Conservation (phyloP, 2,113 vertebrate species). For the Cebus imitator region DNA sequence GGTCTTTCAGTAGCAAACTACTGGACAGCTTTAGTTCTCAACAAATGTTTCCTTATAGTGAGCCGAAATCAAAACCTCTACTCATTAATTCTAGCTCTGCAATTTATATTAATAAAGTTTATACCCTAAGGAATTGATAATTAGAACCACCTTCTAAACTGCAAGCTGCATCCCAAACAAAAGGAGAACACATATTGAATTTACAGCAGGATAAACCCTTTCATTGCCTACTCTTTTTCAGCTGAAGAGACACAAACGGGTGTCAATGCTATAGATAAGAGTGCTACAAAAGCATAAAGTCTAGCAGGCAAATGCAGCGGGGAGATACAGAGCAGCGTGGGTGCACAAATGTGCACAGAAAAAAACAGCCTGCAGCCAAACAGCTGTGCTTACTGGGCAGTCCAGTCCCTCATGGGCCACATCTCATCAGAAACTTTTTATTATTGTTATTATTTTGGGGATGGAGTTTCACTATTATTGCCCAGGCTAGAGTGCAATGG, state of each 20-base stretch:
- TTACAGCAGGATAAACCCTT: background rate
- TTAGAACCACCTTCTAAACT: conserved; percentile 1
- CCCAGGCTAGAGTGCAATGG: too few species aligned
- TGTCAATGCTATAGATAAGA: background rate
- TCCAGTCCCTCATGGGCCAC: background rate
- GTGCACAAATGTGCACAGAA: background rate
- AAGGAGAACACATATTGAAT: background rate
- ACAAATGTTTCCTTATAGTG: background rate
- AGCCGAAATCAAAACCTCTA: background rate
- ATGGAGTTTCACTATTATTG: too few species aligned
- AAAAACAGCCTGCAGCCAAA: background rate
- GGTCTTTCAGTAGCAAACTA: background rate
- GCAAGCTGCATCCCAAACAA: background rate
- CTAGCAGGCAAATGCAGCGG: background rate
- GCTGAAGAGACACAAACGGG: background rate
- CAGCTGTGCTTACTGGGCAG: background rate
- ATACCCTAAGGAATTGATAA: background rate
- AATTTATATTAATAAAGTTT: conserved; percentile 42
- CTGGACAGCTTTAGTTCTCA: background rate
- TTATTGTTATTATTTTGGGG: too few species aligned
- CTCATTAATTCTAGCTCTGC: conserved; percentile 39
- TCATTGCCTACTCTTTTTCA: background rate
- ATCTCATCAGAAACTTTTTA: background rate
- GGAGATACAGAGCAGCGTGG: background rate
- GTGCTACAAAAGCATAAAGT: background rate